Evolutionary conservation across 2,888 invertebrate genomes (phyloP), one percentile per base, ranked within the genome.

Genomic region (Uropetala carovei): DNA sequence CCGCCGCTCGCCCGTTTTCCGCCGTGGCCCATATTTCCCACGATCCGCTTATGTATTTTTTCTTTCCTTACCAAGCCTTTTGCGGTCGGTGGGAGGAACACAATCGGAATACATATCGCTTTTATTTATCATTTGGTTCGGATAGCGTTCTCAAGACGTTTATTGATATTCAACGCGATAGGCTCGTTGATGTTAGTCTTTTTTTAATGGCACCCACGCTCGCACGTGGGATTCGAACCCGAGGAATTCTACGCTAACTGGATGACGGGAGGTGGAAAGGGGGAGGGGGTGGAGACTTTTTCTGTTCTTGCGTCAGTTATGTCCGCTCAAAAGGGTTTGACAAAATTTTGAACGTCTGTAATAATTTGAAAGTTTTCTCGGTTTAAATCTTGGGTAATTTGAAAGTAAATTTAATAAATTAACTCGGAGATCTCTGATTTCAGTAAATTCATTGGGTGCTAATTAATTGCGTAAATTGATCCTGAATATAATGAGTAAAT

Each of bases 61-160:
- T 43, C 30, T 18, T 89, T n/a, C 11, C n/a, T 89, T 64, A 60
- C 60, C 30, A 68, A 75, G 75, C 75, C 75, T 75, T 75, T 75
- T 75, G 75, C 27, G 75, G 75, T 75, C 75, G 89, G 89, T 43
- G 89, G 60, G 27, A 60, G 86, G 18, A 60, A 89, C 89, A 89
- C 89, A 89, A 89, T 60, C 60, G 89, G 89, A 89, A 89, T 89
- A 89, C 89, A 43, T 43, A 89, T 64, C 43, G 89, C 60, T 68
- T 64, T 89, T 64, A 68, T 89, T 89, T 68, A 86, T 75, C 75
- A 27, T 27, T 3, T n/a, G n/a, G 58, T 59, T 11, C 60, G 60
- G 60, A 86, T 30, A 27, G 27, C 60, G 86, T 43, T 27, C 0
- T 27, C 68, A 18, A 16, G 14, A 64, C 18, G 75, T 64, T 56